Evolutionary conservation across 2,888 invertebrate species (phyloP), one percentile per base, ranked within the genome.

Genomic region (Xestia rhomboidea): DNA sequence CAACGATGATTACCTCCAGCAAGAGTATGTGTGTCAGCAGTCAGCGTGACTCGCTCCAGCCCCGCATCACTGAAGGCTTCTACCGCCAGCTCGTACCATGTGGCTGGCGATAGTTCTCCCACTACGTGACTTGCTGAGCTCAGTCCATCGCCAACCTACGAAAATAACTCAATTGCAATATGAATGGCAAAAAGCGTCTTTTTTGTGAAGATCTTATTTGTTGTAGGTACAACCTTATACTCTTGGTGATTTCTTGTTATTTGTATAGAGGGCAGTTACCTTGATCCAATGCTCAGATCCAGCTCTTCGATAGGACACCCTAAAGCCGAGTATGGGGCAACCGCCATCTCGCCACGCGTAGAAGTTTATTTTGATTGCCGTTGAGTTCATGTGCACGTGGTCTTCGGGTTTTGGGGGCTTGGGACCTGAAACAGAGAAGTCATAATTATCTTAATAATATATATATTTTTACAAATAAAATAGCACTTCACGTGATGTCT

Each of bases 311-410:
- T 98, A 98, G 79, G 98, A 98, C 41, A 98, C 97, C 15, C 97
- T 97, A 91, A 98, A 98, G 79, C 98, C 98, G 1, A 97, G 97
- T 87, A 99, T 98, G 0, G 98, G 98, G 92, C 99, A 99, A 62
- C 98, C 98, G 1, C 98, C 98, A 88, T 98, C 98, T 34, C 98
- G 97, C 98, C 98, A 99, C 13, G 98, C 97, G 72, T 98, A 97
- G 82, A 99, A 97, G 90, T 98, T 98, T 30, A 99, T 96, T 71
- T 98, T 97, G 30, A 98, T 98, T 0, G 98, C 98, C 0, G 98
- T 98, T 0, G 98, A 97, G 92, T 98, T 99, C 81, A 98, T 97
- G 67, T 97, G 97, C 6, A 98, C 96, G 49, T 98, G 97, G 85
- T 98, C 98, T 81, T 98, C 97, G 54, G 98, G 97, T 77, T 97